phyloP scores from a whole-genome alignment of 2,797 vertebrate genomes.

The Clangula hyemalis region DNA sequence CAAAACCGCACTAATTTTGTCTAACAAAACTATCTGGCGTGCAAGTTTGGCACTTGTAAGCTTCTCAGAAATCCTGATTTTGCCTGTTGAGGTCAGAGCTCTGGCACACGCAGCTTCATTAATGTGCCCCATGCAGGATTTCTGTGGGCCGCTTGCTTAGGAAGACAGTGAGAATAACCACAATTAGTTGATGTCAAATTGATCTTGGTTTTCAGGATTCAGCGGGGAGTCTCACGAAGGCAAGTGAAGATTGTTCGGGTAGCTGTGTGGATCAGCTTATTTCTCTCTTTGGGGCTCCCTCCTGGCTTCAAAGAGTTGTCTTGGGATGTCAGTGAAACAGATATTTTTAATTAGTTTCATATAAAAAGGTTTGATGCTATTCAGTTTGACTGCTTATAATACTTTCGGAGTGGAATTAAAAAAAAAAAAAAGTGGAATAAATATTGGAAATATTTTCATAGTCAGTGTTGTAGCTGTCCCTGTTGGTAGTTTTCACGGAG shows the following conservation, averaged over 20 bases:
- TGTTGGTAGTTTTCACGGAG: background rate
- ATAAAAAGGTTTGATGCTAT: background rate
- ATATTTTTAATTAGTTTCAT: slow-evolving; percentile 16
- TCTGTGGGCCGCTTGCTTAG: background rate
- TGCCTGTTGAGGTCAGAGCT: background rate
- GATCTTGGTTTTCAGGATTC: slow-evolving; percentile 51
- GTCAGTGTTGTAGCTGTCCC: background rate
- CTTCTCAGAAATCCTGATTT: background rate
- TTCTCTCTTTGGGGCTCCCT: slow-evolving; percentile 4
- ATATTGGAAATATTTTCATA: background rate
- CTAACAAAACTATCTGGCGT: background rate
- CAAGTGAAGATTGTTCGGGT: slow-evolving; percentile 9
- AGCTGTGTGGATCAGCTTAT: slow-evolving; percentile 22
- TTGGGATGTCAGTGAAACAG: slow-evolving; percentile 4
- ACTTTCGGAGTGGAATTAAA: background rate
- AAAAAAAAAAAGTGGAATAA: background rate
- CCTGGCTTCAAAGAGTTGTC: background rate
- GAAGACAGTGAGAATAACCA: slow-evolving; percentile 51
- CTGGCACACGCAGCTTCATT: rapidly evolving
- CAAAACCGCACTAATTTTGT: background rate
- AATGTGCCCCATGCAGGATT: background rate
- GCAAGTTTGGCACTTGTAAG: background rate
- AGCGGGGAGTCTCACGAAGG: slow-evolving; percentile 43
- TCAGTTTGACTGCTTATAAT: background rate
- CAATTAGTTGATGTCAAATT: slow-evolving; percentile 62